Conservation (phyloP, 2,113 vertebrate genomes). For the Lamprologus ornatipinnis region DNA sequence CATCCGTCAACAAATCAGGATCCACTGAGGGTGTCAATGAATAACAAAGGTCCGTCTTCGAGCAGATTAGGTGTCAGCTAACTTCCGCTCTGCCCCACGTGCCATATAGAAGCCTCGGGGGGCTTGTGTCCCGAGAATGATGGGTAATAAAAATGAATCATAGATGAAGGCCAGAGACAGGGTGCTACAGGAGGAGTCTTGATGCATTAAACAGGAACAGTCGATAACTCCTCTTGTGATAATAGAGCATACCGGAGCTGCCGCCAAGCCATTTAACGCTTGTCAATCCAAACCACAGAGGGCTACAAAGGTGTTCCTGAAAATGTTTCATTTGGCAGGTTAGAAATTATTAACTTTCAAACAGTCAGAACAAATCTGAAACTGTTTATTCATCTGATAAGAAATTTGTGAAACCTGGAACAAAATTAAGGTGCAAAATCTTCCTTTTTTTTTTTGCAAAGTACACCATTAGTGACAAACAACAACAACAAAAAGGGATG, state of each 20-base stretch:
- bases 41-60: slow-evolving; percentile 56
- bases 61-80: slow-evolving; percentile 71
- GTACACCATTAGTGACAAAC: background rate
- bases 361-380: background rate
- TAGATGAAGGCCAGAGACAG: slow-evolving; percentile 74
- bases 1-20: slow-evolving; percentile 49
- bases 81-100: slow-evolving; percentile 63
- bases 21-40: slow-evolving; percentile 58
- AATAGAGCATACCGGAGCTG: slow-evolving; percentile 68
- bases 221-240: slow-evolving; percentile 75
- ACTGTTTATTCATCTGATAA: background rate
- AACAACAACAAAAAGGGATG: background rate
- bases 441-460: background rate
- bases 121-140: slow-evolving; percentile 65
- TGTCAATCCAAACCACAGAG: slow-evolving; percentile 60
- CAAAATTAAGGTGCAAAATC: background rate
- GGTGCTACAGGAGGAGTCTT: slow-evolving; percentile 68
- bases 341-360: background rate
- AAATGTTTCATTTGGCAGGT: slow-evolving; percentile 24
- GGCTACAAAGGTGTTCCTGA: background rate
- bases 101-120: slow-evolving; percentile 59
- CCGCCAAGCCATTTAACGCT: slow-evolving; percentile 71
- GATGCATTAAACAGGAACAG: slow-evolving; percentile 74
- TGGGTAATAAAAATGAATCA: slow-evolving; percentile 80
- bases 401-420: background rate